Conservation (phyloP, 2,888 invertebrate species). For the Pandemis corylana region DNA sequence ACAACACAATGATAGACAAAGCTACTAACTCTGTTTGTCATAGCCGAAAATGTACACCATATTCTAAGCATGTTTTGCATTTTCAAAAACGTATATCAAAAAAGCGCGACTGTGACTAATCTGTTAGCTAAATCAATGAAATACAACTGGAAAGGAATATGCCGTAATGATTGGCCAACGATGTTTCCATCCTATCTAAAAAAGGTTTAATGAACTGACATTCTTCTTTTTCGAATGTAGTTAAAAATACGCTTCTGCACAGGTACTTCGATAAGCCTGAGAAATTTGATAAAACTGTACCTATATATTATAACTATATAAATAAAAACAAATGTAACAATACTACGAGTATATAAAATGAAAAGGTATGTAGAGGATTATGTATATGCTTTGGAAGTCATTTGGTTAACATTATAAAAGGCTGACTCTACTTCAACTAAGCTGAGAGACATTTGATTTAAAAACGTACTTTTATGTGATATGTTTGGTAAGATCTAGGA, state of each 20-base stretch:
- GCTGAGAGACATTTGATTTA: neutral
- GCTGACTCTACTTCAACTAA: neutral
- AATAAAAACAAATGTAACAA: neutral
- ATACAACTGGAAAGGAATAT: too few species aligned
- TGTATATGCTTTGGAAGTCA: neutral
- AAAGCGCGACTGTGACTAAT: too few species aligned
- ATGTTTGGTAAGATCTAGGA: neutral
- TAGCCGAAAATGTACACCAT: too few species aligned
- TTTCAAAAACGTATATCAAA: too few species aligned
- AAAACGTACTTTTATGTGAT: neutral
- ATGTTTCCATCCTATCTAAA: too few species aligned
- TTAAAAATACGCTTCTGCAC: neutral
- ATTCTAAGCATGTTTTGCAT: too few species aligned
- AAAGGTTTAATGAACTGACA: too few species aligned
- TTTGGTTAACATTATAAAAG: neutral
- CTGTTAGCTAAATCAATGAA: too few species aligned
- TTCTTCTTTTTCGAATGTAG: too few species aligned
- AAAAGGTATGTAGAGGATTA: neutral
- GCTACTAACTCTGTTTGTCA: too few species aligned
- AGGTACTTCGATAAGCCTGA: neutral
- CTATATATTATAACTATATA: neutral
- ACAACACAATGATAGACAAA: too few species aligned
- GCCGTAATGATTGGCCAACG: too few species aligned
- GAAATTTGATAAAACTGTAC: conserved; percentile 1
- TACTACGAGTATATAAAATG: neutral